Percentiles rank a stretch among this genome's conserved stretches.
Conservation (phyloP, 37 sponge, comb jelly and placozoan species). For the Lycopodina hypogea region DNA sequence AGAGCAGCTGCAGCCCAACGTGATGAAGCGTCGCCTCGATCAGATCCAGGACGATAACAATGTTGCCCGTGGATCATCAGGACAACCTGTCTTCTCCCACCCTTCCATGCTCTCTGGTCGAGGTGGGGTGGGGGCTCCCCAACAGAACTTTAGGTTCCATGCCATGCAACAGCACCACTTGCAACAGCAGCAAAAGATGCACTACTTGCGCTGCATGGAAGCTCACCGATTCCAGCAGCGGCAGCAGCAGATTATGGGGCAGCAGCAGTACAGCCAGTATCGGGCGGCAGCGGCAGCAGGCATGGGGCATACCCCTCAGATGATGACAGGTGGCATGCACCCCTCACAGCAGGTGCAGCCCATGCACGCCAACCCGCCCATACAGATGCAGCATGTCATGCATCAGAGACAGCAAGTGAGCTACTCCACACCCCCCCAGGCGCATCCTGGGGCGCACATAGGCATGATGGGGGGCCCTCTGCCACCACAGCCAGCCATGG, state of each 20-base stretch:
- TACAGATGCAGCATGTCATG: slow-evolving; percentile 36
- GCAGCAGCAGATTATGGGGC: slow-evolving; percentile 16
- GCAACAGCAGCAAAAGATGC: neutral
- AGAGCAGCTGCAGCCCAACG: too few relatives aligned
- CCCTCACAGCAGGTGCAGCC: slow-evolving; percentile 9
- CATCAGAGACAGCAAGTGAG: neutral
- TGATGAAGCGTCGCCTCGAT: too few relatives aligned
- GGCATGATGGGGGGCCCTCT: slow-evolving; percentile 10
- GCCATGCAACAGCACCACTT: neutral
- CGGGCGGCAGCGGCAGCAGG: neutral
- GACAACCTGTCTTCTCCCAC: too few relatives aligned
- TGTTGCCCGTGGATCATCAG: too few relatives aligned
- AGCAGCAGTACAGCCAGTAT: neutral
- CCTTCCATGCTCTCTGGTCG: too few relatives aligned
- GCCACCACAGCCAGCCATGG: neutral
- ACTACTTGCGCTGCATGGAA: neutral
- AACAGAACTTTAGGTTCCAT: neutral
- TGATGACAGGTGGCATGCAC: too few relatives aligned
- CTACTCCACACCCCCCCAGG: neutral
- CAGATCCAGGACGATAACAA: too few relatives aligned
- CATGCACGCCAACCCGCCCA: slow-evolving; percentile 36
- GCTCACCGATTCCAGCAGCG: slow-evolving; percentile 21
- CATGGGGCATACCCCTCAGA: too few relatives aligned
- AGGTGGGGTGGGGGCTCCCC: too few relatives aligned
- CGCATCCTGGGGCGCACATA: neutral